phyloP scores from a whole-genome alignment of 92 coral and sea anemone genomes.

The Parazoanthus atlanticus region DNA sequence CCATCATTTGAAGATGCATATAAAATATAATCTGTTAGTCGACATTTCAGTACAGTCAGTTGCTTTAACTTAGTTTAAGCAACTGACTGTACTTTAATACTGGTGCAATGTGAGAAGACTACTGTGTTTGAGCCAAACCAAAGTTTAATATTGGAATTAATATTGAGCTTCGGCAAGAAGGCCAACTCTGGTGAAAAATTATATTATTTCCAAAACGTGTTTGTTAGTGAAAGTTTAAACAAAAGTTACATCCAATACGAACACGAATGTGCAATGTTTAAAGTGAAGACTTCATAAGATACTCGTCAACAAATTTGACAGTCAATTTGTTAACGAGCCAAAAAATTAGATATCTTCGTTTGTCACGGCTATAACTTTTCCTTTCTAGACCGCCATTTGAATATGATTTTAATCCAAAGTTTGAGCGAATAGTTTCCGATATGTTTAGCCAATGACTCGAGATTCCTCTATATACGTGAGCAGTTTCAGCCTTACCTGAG shows the following conservation, averaged over 20 bases:
- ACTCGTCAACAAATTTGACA: background rate
- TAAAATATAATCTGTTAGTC: too few relatives aligned
- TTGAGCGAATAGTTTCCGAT: background rate
- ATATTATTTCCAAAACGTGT: too few relatives aligned
- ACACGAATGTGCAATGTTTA: background rate
- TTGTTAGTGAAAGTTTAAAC: background rate
- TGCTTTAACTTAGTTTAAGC: too few relatives aligned
- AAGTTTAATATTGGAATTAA: background rate
- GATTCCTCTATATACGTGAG: background rate
- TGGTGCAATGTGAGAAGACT: background rate
- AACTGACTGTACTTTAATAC: too few relatives aligned
- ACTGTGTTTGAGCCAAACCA: background rate
- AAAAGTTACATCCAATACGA: too few relatives aligned
- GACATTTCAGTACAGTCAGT: background rate
- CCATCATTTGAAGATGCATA: background rate
- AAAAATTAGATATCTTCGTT: background rate
- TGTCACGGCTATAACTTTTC: background rate
- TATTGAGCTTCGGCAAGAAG: background rate
- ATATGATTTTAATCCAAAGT: too few relatives aligned
- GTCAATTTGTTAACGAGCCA: too few relatives aligned
- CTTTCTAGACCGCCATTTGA: background rate
- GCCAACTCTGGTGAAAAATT: background rate
- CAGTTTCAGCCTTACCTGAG: background rate
- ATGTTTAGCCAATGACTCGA: background rate
- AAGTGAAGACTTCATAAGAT: background rate